Evolutionary conservation across 2,888 invertebrate genomes (phyloP), one percentile per base, ranked within the genome.

Genomic region (Sphaerophoria taeniata): DNA sequence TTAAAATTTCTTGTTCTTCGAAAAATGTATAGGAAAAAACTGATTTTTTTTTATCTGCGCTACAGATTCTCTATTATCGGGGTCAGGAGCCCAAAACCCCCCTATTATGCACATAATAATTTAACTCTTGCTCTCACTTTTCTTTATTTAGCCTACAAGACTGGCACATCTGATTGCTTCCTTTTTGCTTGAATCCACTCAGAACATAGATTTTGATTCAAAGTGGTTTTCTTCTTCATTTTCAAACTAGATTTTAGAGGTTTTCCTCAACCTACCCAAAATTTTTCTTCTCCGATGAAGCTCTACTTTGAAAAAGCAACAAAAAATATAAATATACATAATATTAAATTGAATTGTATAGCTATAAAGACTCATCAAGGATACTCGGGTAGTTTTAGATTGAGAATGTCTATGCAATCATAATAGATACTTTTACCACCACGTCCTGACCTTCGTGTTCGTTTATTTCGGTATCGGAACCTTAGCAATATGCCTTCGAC

Each of bases 401-500:
- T 39, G 67, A 39, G 24, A 70, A 74, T 75, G 47, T 58, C 70
- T 75, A 56, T 71, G 65, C 58, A 75, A 53, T 81, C 70, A 81
- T 63, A 76, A n/a, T n/a, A n/a, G n/a, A 60, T 53, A 65, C 65
- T 60, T 24, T 12, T 39, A 45, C 60, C 45, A 47, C 47, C 47
- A n/a, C n/a, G 9, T 39, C 36, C 49, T 55, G 49, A 45, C 33
- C 53, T 58, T 71, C 53, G 72, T 72, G 65, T 82, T 82, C 71
- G 53, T 55, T 72, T 82, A 72, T 82, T 82, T n/a, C n/a, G n/a
- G n/a, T n/a, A n/a, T 82, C 53, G 76, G 45, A 67, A 72, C 31
- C 61, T 72, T 82, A 76, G 81, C 81, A 82, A 72, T 71, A 76
- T 82, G 81, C 81, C 81, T 72, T 76, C 76, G 76, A 82, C 81